These are phyloP conservation scores for Nycticryphes semicollaris DNA, from an alignment of 2,113 vertebrate genomes.

Conservation along the genomic window DNA sequence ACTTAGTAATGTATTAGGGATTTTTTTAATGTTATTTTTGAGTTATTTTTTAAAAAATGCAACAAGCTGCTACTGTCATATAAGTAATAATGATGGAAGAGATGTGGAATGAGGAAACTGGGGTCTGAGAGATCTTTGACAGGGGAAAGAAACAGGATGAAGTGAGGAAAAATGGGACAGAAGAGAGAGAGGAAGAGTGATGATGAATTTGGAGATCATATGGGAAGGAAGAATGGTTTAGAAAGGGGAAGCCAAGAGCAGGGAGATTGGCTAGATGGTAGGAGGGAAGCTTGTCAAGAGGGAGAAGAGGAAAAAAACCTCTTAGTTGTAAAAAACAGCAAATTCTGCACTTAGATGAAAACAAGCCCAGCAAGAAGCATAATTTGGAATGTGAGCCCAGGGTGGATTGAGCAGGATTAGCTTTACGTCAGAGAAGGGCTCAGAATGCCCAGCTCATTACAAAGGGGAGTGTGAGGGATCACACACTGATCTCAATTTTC, in stretches of 20 bases:
- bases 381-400: background rate
- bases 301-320: rapidly evolving
- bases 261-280: background rate
- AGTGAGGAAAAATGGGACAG: background rate
- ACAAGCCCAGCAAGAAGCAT: background rate
- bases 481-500: background rate
- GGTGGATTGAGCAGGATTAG: background rate
- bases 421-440: background rate
- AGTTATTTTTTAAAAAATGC: background rate
- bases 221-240: conserved; percentile 1
- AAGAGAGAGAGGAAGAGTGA: background rate
- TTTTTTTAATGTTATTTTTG: no score
- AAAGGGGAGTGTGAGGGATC: background rate
- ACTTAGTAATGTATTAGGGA: background rate
- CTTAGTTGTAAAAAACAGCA: background rate
- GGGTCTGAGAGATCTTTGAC: background rate
- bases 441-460: background rate
- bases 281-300: background rate
- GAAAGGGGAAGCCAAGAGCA: background rate
- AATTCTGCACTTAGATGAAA: background rate
- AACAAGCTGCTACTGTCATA: background rate
- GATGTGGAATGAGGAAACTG: background rate
- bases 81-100: background rate
- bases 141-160: background rate
- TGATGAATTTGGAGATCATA: conserved; percentile 5